phyloP scores from a whole-genome alignment of 2,888 invertebrate species.

The Amiota mariae region DNA sequence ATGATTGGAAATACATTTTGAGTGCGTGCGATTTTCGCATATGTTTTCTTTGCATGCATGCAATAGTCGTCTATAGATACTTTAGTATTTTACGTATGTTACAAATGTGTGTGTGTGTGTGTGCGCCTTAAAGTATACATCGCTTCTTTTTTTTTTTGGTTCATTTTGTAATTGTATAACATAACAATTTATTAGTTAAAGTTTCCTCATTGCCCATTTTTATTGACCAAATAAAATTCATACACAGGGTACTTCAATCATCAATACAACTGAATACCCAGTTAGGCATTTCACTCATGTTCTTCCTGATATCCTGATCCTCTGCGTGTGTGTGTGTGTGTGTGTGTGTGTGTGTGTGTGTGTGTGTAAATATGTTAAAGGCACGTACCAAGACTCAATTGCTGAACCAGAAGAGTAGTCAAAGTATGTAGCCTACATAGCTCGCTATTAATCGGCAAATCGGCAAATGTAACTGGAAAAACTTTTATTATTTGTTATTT shows the following conservation, averaged over 20 bases:
- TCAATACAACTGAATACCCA: too few relatives aligned
- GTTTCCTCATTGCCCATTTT: background rate
- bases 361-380: background rate
- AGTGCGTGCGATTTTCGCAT: slow-evolving; percentile 55
- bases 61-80: slow-evolving; percentile 29
- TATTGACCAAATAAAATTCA: slow-evolving; percentile 11
- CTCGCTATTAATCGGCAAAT: slow-evolving; percentile 27
- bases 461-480: slow-evolving; percentile 12
- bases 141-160: background rate
- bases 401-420: slow-evolving; percentile 8
- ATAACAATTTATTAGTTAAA: slow-evolving; percentile 15
- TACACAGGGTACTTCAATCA: too few relatives aligned
- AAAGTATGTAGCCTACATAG: background rate
- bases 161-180: background rate
- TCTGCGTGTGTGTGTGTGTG: background rate
- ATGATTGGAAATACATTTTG: slow-evolving; percentile 65
- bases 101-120: slow-evolving; percentile 13
- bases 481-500: background rate
- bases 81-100: slow-evolving; percentile 1
- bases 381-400: slow-evolving; percentile 18
- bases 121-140: background rate
- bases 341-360: background rate
- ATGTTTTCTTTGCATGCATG: slow-evolving; percentile 39
- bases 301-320: too few relatives aligned
- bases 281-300: too few relatives aligned